These are phyloP conservation scores for Liasis olivaceus DNA, from an alignment of 2,797 vertebrate genomes.

Conservation along the genomic window DNA sequence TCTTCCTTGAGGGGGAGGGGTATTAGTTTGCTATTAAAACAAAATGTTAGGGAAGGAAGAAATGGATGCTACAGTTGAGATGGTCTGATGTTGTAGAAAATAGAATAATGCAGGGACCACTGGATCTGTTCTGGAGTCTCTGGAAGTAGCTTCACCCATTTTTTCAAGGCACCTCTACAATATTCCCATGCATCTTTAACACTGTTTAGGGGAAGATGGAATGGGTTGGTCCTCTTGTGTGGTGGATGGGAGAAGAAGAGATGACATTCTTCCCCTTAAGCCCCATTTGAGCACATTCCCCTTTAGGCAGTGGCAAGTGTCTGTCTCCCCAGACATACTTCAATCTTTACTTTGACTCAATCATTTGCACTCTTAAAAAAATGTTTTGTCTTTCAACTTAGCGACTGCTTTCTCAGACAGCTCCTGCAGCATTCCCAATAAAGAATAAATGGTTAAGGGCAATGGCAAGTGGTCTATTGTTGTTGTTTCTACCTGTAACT, in stretches of 20 bases:
- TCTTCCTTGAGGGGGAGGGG: neutral
- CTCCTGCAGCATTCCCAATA: neutral
- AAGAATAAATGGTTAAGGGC: neutral
- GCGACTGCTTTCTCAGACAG: neutral
- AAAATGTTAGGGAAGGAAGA: slow-evolving; percentile 29
- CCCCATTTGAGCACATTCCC: neutral
- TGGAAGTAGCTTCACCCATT: neutral
- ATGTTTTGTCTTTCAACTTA: neutral
- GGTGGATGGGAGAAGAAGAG: neutral
- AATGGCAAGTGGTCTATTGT: neutral
- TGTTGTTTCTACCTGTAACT: neutral
- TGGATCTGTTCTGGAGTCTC: neutral
- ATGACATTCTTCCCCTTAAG: neutral
- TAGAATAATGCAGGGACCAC: neutral
- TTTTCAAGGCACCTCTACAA: neutral
- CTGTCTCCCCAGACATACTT: neutral
- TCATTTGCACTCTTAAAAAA: neutral
- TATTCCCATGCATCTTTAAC: neutral
- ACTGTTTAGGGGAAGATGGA: neutral
- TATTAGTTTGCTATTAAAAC: neutral
- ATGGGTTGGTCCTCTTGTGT: neutral
- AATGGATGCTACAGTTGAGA: neutral
- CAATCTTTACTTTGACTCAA: neutral
- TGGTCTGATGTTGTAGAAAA: neutral
- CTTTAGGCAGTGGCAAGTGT: neutral